Conservation (phyloP, 2,888 invertebrate genomes). For the Caenorhabditis afra region DNA sequence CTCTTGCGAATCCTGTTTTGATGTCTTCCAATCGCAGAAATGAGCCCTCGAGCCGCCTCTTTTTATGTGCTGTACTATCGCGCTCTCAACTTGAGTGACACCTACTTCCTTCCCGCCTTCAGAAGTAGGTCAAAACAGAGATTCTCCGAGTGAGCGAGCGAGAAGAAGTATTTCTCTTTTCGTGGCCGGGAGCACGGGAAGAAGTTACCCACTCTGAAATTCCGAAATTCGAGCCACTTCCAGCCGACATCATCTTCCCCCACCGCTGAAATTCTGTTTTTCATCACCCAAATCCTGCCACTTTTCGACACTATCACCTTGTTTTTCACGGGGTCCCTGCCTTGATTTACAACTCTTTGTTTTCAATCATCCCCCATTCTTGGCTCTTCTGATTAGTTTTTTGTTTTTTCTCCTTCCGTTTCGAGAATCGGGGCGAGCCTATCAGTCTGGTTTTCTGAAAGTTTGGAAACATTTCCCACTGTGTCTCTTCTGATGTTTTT, state of each 20-base stretch:
- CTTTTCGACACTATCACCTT: constrained; percentile 36
- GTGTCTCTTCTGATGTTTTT: neutral
- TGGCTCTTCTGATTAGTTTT: constrained; percentile 25
- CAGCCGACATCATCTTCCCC: too few species aligned
- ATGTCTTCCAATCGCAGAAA: constrained; percentile 34
- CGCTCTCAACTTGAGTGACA: constrained; percentile 46
- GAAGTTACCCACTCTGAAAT: too few species aligned
- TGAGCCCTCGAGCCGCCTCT: constrained; percentile 4
- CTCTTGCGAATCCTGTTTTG: constrained; percentile 15
- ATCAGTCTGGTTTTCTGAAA: constrained; percentile 7
- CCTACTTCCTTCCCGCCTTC: constrained; percentile 33
- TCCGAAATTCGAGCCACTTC: too few species aligned
- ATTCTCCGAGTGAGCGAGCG: too few species aligned
- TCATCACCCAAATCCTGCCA: constrained; percentile 11
- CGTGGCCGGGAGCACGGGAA: too few species aligned
- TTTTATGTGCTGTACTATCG: constrained; percentile 44
- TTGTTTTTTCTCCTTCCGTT: constrained; percentile 10
- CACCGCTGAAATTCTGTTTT: too few species aligned
- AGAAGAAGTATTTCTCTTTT: too few species aligned
- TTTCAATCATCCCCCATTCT: neutral
- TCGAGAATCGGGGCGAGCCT: neutral
- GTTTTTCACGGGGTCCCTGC: constrained; percentile 8
- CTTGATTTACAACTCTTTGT: constrained; percentile 8
- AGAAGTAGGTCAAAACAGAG: too few species aligned
- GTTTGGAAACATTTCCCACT: neutral